Conservation (phyloP, 2,797 vertebrate genomes). For the Vireo griseus region DNA sequence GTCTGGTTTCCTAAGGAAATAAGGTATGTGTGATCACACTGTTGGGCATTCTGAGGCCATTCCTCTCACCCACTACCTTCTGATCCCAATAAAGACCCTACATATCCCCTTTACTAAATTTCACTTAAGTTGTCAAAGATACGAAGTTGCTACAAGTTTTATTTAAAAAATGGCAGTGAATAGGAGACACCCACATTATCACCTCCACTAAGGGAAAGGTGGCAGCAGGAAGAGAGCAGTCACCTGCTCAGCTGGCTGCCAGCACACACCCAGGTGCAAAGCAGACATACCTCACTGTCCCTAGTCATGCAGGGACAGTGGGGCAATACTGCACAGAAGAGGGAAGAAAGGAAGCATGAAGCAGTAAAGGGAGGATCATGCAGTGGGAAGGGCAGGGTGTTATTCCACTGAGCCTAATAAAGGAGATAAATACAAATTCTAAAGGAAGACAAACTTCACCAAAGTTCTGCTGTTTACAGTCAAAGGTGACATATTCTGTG, state of each 20-base stretch:
- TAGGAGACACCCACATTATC: not conserved
- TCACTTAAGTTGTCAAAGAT: not conserved
- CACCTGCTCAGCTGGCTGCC: not conserved
- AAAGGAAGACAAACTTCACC: not conserved
- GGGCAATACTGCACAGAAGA: not conserved
- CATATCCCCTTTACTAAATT: not conserved
- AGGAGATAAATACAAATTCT: not conserved
- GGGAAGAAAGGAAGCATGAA: not conserved
- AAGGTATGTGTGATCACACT: not conserved
- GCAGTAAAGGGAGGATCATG: not conserved
- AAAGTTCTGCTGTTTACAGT: not conserved
- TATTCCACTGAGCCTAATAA: not conserved
- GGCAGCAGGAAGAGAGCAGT: not conserved
- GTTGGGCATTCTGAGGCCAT: not conserved
- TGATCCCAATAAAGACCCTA: not conserved
- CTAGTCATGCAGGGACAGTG: not conserved
- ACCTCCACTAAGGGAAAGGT: not conserved
- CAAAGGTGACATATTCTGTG: not conserved
- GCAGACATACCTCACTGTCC: not conserved
- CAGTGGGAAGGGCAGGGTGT: not conserved
- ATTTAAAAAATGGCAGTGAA: not conserved
- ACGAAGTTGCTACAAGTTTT: not conserved
- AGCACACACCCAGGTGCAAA: not conserved
- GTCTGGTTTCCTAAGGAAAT: conserved; percentile 19
- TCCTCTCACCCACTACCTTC: not conserved